Evolutionary conservation across 2,888 invertebrate species (phyloP).

Genomic region (Rotaria macrura): DNA sequence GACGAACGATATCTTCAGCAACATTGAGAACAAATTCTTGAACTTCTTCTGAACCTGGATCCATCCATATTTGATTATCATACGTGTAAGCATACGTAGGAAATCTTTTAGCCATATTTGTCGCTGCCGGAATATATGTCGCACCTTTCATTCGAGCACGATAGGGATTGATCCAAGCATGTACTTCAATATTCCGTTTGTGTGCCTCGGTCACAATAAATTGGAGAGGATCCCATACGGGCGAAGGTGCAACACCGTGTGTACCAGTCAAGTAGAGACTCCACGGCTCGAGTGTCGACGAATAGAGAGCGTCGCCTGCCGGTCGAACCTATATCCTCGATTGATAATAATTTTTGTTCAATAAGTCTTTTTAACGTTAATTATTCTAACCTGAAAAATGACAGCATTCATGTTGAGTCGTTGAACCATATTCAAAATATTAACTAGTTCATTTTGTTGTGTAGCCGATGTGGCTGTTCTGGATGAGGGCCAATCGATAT

Average conservation of each 20-base stretch:
- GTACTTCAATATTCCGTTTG: slow-evolving; percentile 41
- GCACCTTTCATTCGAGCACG: slow-evolving; percentile 40
- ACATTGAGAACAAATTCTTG: slow-evolving; percentile 39
- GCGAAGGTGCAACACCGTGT: slow-evolving; percentile 41
- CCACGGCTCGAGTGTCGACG: slow-evolving; percentile 43
- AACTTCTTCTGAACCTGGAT: slow-evolving; percentile 41
- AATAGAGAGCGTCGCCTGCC: slow-evolving; percentile 43
- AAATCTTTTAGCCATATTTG: slow-evolving; percentile 41
- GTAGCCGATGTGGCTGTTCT: slow-evolving; percentile 36
- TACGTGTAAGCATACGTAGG: slow-evolving; percentile 39
- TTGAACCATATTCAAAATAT: slow-evolving; percentile 37
- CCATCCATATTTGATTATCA: slow-evolving; percentile 42
- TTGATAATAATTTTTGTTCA: too few relatives aligned
- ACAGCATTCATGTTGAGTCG: slow-evolving; percentile 39
- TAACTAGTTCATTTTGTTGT: slow-evolving; percentile 36
- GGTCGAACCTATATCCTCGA: slow-evolving; percentile 36
- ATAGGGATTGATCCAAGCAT: slow-evolving; percentile 44
- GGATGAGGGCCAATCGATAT: slow-evolving; percentile 44
- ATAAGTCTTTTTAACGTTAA: too few relatives aligned
- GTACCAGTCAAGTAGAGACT: slow-evolving; percentile 42
- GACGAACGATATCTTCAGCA: slow-evolving; percentile 39
- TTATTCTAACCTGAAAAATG: slow-evolving; percentile 34
- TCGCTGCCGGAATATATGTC: slow-evolving; percentile 39
- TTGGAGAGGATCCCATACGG: slow-evolving; percentile 42
- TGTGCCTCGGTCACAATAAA: slow-evolving; percentile 40